Conservation (phyloP, 2,113 vertebrate species). For the Thryonomys swinderianus region DNA sequence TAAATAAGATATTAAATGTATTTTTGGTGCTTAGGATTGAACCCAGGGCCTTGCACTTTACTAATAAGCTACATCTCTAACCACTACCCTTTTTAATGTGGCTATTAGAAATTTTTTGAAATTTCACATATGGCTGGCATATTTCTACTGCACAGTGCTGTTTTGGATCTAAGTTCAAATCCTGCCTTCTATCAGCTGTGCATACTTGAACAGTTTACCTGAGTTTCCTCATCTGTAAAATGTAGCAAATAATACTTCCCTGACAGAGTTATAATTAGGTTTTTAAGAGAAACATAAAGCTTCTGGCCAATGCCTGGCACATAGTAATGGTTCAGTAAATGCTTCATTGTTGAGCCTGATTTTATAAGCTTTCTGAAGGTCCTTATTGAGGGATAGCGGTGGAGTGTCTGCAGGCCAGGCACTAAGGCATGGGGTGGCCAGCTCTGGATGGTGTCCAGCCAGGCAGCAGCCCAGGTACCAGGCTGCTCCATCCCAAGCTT, state of each 20-base stretch:
- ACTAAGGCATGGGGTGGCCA: neutral
- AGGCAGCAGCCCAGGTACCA: conserved; percentile 71
- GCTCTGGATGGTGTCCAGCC: conserved; percentile 45
- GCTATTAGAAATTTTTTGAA: neutral
- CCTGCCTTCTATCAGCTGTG: neutral
- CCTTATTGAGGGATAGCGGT: neutral
- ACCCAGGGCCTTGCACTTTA: neutral
- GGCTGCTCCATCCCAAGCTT: conserved; percentile 62
- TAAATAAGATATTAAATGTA: neutral
- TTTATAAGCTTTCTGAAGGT: conserved; percentile 29
- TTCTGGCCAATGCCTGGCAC: neutral
- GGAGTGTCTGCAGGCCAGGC: neutral
- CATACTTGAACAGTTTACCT: neutral
- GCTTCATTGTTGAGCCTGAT: neutral
- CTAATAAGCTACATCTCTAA: neutral
- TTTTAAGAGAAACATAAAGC: neutral
- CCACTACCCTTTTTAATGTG: neutral
- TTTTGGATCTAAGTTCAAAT: neutral
- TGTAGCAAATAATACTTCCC: neutral
- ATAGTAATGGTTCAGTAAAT: neutral
- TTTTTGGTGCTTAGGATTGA: neutral
- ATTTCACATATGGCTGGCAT: neutral
- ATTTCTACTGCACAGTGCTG: neutral
- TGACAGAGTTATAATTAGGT: neutral
- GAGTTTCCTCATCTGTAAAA: neutral